phyloP scores from a whole-genome alignment of 2,113 vertebrate genomes.

The Labrus mixtus region DNA sequence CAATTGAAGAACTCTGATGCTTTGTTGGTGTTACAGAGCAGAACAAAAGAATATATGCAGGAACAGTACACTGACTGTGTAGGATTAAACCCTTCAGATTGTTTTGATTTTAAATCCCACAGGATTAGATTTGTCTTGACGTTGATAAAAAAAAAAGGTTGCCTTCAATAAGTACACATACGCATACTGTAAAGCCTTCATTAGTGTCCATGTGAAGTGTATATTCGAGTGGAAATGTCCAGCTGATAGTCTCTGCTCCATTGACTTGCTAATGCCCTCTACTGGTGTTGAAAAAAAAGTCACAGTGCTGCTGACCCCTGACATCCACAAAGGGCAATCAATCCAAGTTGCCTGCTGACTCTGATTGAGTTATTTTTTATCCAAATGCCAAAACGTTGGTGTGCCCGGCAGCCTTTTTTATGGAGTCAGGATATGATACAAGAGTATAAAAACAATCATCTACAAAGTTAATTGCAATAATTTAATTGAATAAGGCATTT shows the following conservation, averaged over 20 bases:
- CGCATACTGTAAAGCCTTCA: background rate
- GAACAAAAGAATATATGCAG: background rate
- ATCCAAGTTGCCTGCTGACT: background rate
- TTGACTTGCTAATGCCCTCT: slow-evolving; percentile 50
- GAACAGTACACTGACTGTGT: background rate
- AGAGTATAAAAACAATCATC: no score
- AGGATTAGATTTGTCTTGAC: background rate
- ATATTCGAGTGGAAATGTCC: slow-evolving; percentile 9
- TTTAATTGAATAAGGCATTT: background rate
- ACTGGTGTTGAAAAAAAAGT: slow-evolving; percentile 27
- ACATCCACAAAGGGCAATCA: slow-evolving; percentile 1
- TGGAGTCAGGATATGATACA: no score
- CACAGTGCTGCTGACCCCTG: slow-evolving; percentile 26
- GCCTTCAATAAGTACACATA: background rate
- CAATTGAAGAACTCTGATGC: background rate
- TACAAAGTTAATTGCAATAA: slow-evolving; percentile 22
- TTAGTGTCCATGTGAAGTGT: slow-evolving; percentile 1
- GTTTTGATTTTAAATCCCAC: background rate
- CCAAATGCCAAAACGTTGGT: no score
- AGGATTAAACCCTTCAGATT: background rate
- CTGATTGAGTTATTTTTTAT: background rate
- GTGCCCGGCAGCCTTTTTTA: no score
- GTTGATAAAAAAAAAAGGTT: background rate
- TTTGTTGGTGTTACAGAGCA: no score
- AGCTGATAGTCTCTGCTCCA: slow-evolving; percentile 13